Evolutionary conservation across 2,888 invertebrate genomes (phyloP).

Genomic region (Drosophila flavopinicola): DNA sequence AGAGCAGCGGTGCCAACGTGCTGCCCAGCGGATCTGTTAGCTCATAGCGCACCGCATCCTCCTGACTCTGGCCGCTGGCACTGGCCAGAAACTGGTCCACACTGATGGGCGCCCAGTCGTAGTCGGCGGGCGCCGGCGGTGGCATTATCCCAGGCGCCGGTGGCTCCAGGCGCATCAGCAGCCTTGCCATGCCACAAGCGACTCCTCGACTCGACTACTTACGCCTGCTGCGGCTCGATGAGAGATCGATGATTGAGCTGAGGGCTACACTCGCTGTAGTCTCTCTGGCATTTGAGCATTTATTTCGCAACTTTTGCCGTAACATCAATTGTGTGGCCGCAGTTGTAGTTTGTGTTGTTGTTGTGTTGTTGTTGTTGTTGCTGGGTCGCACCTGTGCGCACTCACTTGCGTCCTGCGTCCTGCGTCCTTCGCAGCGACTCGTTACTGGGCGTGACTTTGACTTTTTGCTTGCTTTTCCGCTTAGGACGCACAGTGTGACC

Average conservation of each 20-base stretch:
- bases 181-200: slow-evolving; percentile 25
- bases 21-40: slow-evolving; percentile 41
- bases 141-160: slow-evolving; percentile 49
- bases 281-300: slow-evolving; percentile 46
- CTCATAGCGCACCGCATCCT: slow-evolving; percentile 56
- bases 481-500: slow-evolving; percentile 18
- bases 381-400: slow-evolving; percentile 37
- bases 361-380: slow-evolving; percentile 7
- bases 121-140: slow-evolving; percentile 53
- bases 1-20: slow-evolving; percentile 27
- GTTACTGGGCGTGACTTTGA: slow-evolving; percentile 23
- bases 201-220: no score
- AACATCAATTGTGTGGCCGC: slow-evolving; percentile 54
- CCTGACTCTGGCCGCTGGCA: slow-evolving; percentile 46
- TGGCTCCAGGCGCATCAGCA: slow-evolving; percentile 45
- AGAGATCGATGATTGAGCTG: slow-evolving; percentile 6
- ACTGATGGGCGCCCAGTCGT: slow-evolving; percentile 64
- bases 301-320: slow-evolving; percentile 48
- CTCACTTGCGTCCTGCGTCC: slow-evolving; percentile 8
- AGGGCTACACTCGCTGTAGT: not conserved
- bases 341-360: slow-evolving; percentile 8
- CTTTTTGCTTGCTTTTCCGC: slow-evolving; percentile 30
- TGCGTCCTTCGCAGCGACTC: not conserved
- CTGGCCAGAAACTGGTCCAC: slow-evolving; percentile 73
- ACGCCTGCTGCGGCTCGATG: no score